Conservation (phyloP, 1,140 invertebrate genomes). For the Euura lappo region DNA sequence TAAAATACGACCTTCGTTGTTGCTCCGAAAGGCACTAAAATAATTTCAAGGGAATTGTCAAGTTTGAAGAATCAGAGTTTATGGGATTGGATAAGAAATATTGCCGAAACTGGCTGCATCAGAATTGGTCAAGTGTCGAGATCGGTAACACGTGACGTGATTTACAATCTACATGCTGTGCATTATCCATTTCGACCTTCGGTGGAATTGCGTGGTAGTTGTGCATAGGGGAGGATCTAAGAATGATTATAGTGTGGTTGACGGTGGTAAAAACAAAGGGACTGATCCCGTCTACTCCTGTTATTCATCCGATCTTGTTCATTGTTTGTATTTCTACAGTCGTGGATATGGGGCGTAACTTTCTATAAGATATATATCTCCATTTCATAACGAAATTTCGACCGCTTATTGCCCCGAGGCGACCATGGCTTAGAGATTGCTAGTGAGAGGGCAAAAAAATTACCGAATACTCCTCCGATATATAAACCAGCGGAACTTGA, state of each 20-base stretch:
- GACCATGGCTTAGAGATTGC: not conserved
- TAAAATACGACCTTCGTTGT: too few relatives aligned
- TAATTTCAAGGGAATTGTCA: too few relatives aligned
- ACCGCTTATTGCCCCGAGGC: not conserved
- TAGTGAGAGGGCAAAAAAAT: slow-evolving; percentile 5
- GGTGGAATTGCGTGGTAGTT: not conserved
- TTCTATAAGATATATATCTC: not conserved
- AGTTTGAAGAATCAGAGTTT: too few relatives aligned
- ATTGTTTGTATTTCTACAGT: not conserved
- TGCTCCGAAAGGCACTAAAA: too few relatives aligned
- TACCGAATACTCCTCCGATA: slow-evolving; percentile 8
- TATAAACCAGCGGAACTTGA: slow-evolving; percentile 18
- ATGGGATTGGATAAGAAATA: too few relatives aligned
- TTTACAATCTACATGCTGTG: not conserved
- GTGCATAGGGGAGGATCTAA: not conserved
- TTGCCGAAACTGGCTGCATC: too few relatives aligned
- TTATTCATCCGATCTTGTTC: too few relatives aligned
- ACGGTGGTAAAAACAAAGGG: not conserved
- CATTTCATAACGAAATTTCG: not conserved
- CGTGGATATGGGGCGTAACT: not conserved
- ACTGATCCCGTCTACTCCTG: not conserved
- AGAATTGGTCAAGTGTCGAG: too few relatives aligned
- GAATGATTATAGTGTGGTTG: not conserved
- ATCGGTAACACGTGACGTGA: too few relatives aligned
- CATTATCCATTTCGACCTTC: not conserved